Conservation (phyloP, 2,113 vertebrate species). For the Cryptomyrus ogoouensis region DNA sequence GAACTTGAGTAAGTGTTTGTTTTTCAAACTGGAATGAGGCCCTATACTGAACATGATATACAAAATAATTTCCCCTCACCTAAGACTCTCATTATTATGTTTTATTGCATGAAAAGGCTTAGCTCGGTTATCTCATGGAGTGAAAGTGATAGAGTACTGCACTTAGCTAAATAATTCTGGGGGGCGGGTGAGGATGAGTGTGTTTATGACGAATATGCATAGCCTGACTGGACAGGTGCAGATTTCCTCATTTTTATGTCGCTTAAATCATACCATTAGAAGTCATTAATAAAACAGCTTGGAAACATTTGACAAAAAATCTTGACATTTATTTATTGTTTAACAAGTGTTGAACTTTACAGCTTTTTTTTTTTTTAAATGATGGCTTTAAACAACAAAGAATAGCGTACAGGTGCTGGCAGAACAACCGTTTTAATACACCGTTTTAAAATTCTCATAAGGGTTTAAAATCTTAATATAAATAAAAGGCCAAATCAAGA, state of each 20-base stretch:
- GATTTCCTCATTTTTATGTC: not conserved
- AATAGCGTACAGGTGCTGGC: slow-evolving; percentile 79
- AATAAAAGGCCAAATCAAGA: slow-evolving; percentile 94
- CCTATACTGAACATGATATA: slow-evolving; percentile 55
- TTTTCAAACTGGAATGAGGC: slow-evolving; percentile 60
- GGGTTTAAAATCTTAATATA: slow-evolving; percentile 83
- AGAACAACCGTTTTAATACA: slow-evolving; percentile 88
- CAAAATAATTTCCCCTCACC: slow-evolving; percentile 60
- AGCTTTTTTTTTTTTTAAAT: slow-evolving; percentile 71
- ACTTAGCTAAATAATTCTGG: slow-evolving; percentile 39
- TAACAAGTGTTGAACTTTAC: slow-evolving; percentile 99
- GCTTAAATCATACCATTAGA: slow-evolving; percentile 38
- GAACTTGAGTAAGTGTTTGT: slow-evolving; percentile 21
- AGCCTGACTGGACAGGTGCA: slow-evolving; percentile 48
- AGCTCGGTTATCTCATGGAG: slow-evolving; percentile 51
- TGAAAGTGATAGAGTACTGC: slow-evolving; percentile 40
- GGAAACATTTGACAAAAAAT: slow-evolving; percentile 78
- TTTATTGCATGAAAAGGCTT: slow-evolving; percentile 58
- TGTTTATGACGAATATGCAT: slow-evolving; percentile 37
- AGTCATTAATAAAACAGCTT: slow-evolving; percentile 59
- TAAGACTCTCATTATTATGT: slow-evolving; percentile 55
- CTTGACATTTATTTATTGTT: slow-evolving; percentile 99
- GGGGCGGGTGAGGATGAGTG: not conserved
- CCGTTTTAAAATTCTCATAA: slow-evolving; percentile 58
- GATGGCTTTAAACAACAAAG: slow-evolving; percentile 91